Evolutionary conservation across 2,113 vertebrate species (phyloP).

Genomic region (Ranitomeya imitator): DNA sequence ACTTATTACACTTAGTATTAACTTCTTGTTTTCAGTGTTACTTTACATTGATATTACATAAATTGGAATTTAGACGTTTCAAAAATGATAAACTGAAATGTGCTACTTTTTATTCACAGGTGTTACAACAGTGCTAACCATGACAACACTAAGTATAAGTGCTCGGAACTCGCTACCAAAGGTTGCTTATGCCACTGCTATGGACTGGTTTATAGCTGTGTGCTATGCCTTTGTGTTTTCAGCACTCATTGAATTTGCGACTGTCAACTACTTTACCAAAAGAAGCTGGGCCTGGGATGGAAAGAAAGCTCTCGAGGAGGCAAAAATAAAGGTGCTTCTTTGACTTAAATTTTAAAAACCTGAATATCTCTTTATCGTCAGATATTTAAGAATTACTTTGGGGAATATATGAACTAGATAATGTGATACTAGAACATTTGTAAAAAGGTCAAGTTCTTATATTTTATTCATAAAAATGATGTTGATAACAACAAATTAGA

Average conservation of each 20-base stretch:
- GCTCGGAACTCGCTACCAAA: conserved; percentile 95
- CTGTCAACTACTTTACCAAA: conserved; percentile 98
- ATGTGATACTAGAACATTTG: not conserved
- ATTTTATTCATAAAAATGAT: not conserved
- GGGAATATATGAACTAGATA: not conserved
- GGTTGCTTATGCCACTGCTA: conserved; percentile 96
- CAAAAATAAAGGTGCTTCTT: conserved; percentile 86
- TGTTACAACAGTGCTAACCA: conserved; percentile 96
- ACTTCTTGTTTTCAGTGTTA: not conserved
- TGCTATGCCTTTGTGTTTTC: conserved; percentile 98
- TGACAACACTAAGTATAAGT: conserved; percentile 98
- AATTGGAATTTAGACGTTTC: not conserved
- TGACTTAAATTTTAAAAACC: not conserved
- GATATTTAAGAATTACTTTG: not conserved
- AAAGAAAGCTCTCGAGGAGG: conserved; percentile 93
- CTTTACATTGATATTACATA: not conserved
- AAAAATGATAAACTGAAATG: not conserved
- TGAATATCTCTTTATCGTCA: not conserved
- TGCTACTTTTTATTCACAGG: conserved; percentile 70
- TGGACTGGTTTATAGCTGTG: conserved; percentile 99
- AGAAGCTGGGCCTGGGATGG: conserved; percentile 99
- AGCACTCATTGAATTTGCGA: conserved; percentile 95
- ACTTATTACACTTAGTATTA: not conserved
- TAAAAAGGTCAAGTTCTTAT: not conserved
- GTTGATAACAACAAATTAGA: not conserved